phyloP scores from a whole-genome alignment of 2,888 invertebrate species.

The Erpobdella octoculata region DNA sequence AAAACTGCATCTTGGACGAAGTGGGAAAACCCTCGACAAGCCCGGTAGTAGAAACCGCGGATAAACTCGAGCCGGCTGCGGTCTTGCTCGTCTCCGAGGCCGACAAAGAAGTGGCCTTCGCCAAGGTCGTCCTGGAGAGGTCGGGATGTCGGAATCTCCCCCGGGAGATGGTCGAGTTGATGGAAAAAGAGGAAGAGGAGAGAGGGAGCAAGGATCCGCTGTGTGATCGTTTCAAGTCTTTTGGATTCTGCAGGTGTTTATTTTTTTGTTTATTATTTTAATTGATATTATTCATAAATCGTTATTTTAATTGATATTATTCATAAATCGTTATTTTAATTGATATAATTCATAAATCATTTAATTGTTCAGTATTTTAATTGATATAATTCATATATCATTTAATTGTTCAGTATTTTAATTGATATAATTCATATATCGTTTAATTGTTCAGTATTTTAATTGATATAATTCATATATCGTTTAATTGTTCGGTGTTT shows the following conservation, averaged over 20 bases:
- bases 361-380: no score
- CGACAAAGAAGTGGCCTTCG: constrained; percentile 43
- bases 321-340: background rate
- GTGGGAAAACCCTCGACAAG: background rate
- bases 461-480: no score
- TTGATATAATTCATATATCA: no score
- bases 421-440: no score
- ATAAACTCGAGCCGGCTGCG: no score
- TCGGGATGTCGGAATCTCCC: constrained; percentile 44
- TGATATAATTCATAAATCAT: background rate
- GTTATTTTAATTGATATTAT: background rate
- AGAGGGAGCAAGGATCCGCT: constrained; percentile 7
- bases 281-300: background rate
- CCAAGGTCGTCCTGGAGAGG: constrained; percentile 54
- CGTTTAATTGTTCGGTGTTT: no score
- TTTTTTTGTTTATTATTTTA: background rate
- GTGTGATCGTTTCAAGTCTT: constrained; percentile 27
- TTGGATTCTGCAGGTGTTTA: constrained; percentile 28
- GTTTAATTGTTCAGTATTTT: no score
- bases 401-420: no score
- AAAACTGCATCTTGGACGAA: no score
- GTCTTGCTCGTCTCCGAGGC: constrained; percentile 30
- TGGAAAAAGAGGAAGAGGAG: no score
- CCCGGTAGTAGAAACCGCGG: no score
- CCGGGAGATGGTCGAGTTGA: constrained; percentile 5